These are phyloP conservation scores for Pogonus chalceus DNA, from an alignment of 1,140 invertebrate species.

Conservation along the genomic window DNA sequence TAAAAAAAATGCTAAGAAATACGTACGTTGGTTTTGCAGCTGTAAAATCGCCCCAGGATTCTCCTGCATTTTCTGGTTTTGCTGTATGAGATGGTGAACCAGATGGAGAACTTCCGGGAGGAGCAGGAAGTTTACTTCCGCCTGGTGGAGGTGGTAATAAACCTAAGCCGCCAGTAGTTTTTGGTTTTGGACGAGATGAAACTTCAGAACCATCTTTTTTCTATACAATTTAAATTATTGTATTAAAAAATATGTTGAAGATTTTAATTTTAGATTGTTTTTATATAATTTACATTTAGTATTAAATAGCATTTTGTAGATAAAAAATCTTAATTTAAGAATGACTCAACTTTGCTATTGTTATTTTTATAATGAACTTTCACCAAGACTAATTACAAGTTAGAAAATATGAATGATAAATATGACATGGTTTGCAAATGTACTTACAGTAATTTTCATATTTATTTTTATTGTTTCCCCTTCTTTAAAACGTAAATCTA, in stretches of 20 bases:
- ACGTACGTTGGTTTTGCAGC: constrained; percentile 46
- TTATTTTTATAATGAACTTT: too few relatives aligned
- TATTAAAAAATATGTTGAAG: constrained; percentile 10
- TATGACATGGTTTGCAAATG: too few relatives aligned
- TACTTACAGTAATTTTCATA: constrained; percentile 88
- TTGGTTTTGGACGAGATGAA: constrained; percentile 31
- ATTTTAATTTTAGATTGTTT: constrained; percentile 7
- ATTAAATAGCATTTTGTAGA: not conserved
- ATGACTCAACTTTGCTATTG: not conserved
- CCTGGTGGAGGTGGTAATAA: constrained; percentile 78
- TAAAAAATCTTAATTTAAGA: not conserved
- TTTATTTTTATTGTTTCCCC: constrained; percentile 98
- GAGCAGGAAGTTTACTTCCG: constrained; percentile 57
- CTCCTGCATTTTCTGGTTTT: constrained; percentile 36
- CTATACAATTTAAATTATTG: constrained; percentile 37
- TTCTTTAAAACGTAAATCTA: constrained; percentile 96
- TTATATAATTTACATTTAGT: not conserved
- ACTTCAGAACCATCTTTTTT: constrained; percentile 80
- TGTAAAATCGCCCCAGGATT: constrained; percentile 69
- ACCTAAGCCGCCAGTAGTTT: constrained; percentile 38
- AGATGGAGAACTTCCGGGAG: constrained; percentile 51
- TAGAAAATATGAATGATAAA: too few relatives aligned
- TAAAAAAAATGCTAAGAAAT: constrained; percentile 5
- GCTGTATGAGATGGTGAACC: constrained; percentile 40
- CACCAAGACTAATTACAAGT: too few relatives aligned